Evolutionary conservation across 1,140 invertebrate species (phyloP).

Genomic region (Bombus pyrosoma): DNA sequence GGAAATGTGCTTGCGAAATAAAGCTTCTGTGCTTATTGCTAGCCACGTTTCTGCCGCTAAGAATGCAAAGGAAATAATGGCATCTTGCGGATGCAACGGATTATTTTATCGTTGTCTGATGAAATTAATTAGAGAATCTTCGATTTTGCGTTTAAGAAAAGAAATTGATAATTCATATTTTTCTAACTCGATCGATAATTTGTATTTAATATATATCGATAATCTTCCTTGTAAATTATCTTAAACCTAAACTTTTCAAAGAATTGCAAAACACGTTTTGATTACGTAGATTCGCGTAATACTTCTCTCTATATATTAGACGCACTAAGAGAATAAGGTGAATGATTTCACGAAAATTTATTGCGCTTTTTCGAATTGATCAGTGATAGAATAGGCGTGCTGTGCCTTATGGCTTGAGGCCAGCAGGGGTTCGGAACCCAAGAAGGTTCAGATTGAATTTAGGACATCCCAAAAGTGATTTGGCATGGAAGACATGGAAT

Average conservation of each 20-base stretch:
- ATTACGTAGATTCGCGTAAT: not conserved
- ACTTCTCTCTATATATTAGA: not conserved
- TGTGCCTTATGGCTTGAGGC: constrained; percentile 22
- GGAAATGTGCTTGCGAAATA: constrained; percentile 27
- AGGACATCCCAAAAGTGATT: constrained; percentile 20
- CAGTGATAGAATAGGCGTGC: constrained; percentile 12
- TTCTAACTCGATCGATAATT: too few relatives aligned
- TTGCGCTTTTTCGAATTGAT: constrained; percentile 5
- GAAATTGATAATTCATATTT: too few relatives aligned
- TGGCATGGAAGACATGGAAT: not conserved
- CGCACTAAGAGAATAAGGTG: too few relatives aligned
- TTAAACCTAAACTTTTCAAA: not conserved
- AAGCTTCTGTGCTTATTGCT: constrained; percentile 3
- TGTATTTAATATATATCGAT: not conserved
- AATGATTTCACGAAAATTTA: not conserved
- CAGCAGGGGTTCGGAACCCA: not conserved
- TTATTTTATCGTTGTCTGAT: not conserved
- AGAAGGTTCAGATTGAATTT: constrained; percentile 25
- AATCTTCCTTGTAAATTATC: not conserved
- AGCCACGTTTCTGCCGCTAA: not conserved
- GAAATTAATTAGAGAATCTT: not conserved
- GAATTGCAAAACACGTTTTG: not conserved
- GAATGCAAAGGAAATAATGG: not conserved
- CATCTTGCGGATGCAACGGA: not conserved
- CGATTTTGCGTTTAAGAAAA: too few relatives aligned